Conservation (phyloP, 2,888 invertebrate species). For the Epicampocera succincta region DNA sequence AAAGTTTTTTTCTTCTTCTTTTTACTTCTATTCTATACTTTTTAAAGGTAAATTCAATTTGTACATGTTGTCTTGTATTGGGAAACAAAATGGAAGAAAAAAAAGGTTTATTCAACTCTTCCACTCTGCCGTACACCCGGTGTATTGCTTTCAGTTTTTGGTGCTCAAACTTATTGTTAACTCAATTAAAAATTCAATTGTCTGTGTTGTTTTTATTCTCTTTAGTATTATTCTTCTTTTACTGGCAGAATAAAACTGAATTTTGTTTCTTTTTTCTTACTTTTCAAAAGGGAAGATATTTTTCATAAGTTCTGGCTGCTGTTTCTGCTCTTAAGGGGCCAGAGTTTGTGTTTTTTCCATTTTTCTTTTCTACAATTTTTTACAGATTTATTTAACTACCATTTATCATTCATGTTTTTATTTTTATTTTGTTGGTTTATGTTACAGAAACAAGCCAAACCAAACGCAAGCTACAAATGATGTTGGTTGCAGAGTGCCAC, state of each 20-base stretch:
- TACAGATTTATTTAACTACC: slow-evolving; percentile 55
- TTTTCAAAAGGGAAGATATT: slow-evolving; percentile 25
- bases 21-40: slow-evolving; percentile 15
- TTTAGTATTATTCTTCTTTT: slow-evolving; percentile 1
- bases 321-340: slow-evolving; percentile 11
- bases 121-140: slow-evolving; percentile 5
- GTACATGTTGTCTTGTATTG: slow-evolving; percentile 35
- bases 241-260: neutral
- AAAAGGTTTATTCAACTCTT: slow-evolving; percentile 63
- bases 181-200: slow-evolving; percentile 66
- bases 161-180: slow-evolving; percentile 55
- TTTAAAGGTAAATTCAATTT: slow-evolving; percentile 58
- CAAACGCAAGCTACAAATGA: slow-evolving; percentile 27
- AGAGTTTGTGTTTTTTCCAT: neutral
- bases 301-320: slow-evolving; percentile 12
- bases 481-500: slow-evolving; percentile 42
- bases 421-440: neutral
- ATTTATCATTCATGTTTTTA: slow-evolving; percentile 53
- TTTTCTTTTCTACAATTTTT: neutral
- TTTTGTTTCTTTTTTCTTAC: neutral
- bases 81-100: slow-evolving; percentile 9
- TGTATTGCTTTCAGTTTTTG: slow-evolving; percentile 7
- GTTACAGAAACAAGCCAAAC: neutral
- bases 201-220: slow-evolving; percentile 46
- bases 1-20: slow-evolving; percentile 10